Evolutionary conservation across 2,888 invertebrate species (phyloP), one percentile per base, ranked within the genome.

Genomic region (Sipunculus nudus): DNA sequence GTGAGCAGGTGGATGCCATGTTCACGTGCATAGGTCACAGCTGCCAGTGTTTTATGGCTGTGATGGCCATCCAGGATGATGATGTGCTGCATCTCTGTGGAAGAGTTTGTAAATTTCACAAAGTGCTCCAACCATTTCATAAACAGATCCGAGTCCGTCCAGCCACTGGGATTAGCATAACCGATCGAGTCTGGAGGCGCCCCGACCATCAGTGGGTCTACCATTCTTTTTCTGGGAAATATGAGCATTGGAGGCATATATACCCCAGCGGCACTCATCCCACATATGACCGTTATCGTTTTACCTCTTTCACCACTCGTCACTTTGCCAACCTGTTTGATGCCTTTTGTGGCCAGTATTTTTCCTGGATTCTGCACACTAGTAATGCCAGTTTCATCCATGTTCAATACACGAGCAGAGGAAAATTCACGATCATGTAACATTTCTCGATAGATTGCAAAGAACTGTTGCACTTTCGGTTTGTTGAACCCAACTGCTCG

Each of bases 81-180:
- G n/a, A n/a, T n/a, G n/a, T n/a, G n/a, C n/a, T n/a, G n/a, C n/a
- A n/a, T n/a, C n/a, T n/a, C n/a, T n/a, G n/a, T n/a, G n/a, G n/a
- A n/a, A n/a, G n/a, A n/a, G n/a, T n/a, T n/a, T n/a, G n/a, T n/a
- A n/a, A n/a, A n/a, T n/a, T n/a, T n/a, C n/a, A n/a, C n/a, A n/a
- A 85, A 85, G 71, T 84, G 79, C 47, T 73, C 59, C 43, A 81
- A 71, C 78, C 79, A 78, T 31, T 70, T 63, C 8, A 68, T 2
- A 47, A 75, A 75, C 3, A 69, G 39, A 8, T 66, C 66, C 5
- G 41, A 38, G 26, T 69, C 64, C 54, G 75, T 77, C 77, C 78
- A 81, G 6, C 77, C 76, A 64, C 63, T 70, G 32, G 72, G 65
- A 68, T 69, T 72, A 53, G 72, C 73, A 28, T 65, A 68, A 45